Percentiles rank a stretch among this genome's conserved stretches.
These are phyloP conservation scores for Plutomurus gul DNA, from an alignment of 1,140 invertebrate genomes.

Conservation along the genomic window DNA sequence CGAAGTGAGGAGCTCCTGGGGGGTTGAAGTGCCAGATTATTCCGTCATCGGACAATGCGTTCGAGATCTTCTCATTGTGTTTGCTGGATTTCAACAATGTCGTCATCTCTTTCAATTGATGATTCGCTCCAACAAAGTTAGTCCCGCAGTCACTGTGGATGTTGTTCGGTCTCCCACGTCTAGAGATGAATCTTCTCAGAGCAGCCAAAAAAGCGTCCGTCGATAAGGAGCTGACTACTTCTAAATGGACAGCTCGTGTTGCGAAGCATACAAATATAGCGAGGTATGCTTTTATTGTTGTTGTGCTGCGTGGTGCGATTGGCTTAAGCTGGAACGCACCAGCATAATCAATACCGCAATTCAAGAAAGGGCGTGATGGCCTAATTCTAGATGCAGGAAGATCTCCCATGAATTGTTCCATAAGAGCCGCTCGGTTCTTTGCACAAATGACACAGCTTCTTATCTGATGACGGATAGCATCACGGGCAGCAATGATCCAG, in stretches of 20 bases:
- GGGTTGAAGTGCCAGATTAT: neutral
- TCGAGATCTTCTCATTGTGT: neutral
- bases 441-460: constrained; percentile 51
- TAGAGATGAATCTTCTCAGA: constrained; percentile 41
- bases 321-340: neutral
- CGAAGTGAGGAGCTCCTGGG: neutral
- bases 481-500: constrained; percentile 50
- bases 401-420: constrained; percentile 55
- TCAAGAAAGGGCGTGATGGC: neutral
- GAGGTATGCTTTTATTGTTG: constrained; percentile 48
- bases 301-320: neutral
- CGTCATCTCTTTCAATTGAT: neutral
- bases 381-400: neutral
- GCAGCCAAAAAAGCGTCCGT: constrained; percentile 25
- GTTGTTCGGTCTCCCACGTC: constrained; percentile 42
- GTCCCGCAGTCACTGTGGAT: constrained; percentile 57
- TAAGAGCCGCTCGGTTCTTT: constrained; percentile 33
- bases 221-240: constrained; percentile 42
- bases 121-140: constrained; percentile 55
- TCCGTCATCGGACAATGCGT: neutral
- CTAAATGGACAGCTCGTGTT: constrained; percentile 42
- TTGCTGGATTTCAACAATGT: neutral
- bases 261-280: constrained; percentile 59
- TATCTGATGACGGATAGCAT: constrained; percentile 3
- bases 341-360: constrained; percentile 42